Conservation (phyloP, 1,140 invertebrate genomes). For the Heterodera carotae region DNA sequence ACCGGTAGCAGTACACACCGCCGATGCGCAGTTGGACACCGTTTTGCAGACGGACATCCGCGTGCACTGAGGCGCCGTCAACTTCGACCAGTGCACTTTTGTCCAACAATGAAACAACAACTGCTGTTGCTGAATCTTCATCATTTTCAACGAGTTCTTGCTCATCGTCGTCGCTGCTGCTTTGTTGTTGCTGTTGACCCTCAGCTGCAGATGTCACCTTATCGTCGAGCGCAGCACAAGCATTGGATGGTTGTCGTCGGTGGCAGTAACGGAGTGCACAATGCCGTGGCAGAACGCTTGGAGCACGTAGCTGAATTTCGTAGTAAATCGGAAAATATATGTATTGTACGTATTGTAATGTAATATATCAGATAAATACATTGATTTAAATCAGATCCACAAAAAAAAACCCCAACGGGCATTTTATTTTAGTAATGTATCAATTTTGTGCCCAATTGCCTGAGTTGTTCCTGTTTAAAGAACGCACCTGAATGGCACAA, state of each 20-base stretch:
- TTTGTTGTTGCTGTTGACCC: neutral
- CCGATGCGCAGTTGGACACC: conserved; percentile 14
- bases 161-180: no score
- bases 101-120: conserved; percentile 65
- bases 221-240: conserved; percentile 61
- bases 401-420: no score
- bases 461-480: no score
- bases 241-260: conserved; percentile 28
- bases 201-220: neutral
- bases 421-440: no score
- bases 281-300: conserved; percentile 66
- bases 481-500: conserved; percentile 25
- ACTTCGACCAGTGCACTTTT: conserved; percentile 34
- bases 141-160: no score
- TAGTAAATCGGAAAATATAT: no score
- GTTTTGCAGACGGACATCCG: neutral
- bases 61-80: neutral
- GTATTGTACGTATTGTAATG: no score
- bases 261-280: conserved; percentile 64
- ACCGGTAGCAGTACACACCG: conserved; percentile 12
- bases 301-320: conserved; percentile 4
- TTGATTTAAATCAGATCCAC: no score
- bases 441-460: no score
- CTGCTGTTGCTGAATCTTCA: conserved; percentile 25
- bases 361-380: no score